Evolutionary conservation across 2,888 invertebrate species (phyloP).

Genomic region (Caenorhabditis drosophilae): DNA sequence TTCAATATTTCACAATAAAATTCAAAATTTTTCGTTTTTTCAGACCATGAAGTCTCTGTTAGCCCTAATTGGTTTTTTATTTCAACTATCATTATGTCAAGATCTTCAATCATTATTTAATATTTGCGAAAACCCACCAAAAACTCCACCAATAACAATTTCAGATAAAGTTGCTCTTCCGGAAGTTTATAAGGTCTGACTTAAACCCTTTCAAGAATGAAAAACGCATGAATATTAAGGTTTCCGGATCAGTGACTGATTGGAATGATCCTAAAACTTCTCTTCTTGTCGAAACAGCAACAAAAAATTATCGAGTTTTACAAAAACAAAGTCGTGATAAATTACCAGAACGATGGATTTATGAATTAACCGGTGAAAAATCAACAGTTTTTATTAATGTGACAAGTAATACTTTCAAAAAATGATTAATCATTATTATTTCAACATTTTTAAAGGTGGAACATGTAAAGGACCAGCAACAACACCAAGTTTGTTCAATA

Average conservation of each 20-base stretch:
- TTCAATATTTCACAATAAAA: no score
- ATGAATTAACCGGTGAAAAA: conserved; percentile 6
- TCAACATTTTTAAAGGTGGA: conserved; percentile 12
- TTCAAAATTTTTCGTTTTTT: no score
- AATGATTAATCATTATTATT: neutral
- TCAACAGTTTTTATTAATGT: conserved; percentile 6
- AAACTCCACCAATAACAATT: conserved; percentile 7
- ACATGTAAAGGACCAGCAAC: conserved; percentile 12
- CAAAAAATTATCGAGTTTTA: conserved; percentile 8
- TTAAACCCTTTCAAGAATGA: neutral
- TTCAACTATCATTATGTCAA: conserved; percentile 2
- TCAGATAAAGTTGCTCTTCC: conserved; percentile 17
- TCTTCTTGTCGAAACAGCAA: conserved; percentile 11
- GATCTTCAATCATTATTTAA: conserved; percentile 3
- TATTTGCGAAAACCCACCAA: conserved; percentile 14
- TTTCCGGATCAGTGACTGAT: conserved; percentile 23
- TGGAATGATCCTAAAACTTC: conserved; percentile 5
- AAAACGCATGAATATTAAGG: conserved; percentile 4
- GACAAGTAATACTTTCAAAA: conserved; percentile 7
- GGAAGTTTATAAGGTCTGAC: conserved; percentile 10
- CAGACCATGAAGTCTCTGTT: conserved; percentile 1
- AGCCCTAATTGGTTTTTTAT: neutral
- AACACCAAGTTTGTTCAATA: conserved; percentile 6
- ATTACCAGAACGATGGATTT: conserved; percentile 19
- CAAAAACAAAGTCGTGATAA: conserved; percentile 3